phyloP scores from a whole-genome alignment of 2,113 vertebrate species.

The Ginglymostoma cirratum region DNA sequence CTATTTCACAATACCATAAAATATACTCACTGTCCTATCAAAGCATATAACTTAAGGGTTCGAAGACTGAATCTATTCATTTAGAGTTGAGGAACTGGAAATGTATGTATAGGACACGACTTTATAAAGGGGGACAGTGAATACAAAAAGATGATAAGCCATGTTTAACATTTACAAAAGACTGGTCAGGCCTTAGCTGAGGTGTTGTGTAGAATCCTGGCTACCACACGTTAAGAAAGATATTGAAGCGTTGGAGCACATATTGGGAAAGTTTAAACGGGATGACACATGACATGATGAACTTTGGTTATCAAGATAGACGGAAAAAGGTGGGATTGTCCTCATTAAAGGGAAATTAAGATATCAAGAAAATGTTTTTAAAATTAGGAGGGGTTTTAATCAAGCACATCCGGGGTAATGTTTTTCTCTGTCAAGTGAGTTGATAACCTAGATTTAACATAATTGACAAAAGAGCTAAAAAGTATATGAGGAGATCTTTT shows the following conservation, averaged over 20 bases:
- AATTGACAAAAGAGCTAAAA: not conserved
- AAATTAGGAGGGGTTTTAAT: not conserved
- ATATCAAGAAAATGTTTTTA: not conserved
- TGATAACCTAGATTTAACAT: not conserved
- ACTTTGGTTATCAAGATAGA: not conserved
- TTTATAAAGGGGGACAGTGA: not conserved
- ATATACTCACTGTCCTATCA: no score
- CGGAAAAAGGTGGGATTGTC: not conserved
- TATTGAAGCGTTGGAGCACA: not conserved
- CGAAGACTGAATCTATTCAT: not conserved
- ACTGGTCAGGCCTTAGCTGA: not conserved
- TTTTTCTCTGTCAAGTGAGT: not conserved
- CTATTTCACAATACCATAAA: no score
- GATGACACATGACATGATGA: not conserved
- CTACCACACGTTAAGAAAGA: not conserved
- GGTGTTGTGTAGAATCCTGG: not conserved
- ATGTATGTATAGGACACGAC: not conserved
- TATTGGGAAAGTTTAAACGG: no score
- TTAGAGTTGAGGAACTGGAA: not conserved
- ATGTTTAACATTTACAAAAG: not conserved
- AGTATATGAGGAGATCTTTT: not conserved
- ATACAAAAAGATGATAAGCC: not conserved
- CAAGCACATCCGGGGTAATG: not conserved
- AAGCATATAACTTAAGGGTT: no score
- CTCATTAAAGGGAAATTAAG: not conserved